Evolutionary conservation across 2,113 vertebrate species (phyloP).

Genomic region (Apistogramma diplotaenia): DNA sequence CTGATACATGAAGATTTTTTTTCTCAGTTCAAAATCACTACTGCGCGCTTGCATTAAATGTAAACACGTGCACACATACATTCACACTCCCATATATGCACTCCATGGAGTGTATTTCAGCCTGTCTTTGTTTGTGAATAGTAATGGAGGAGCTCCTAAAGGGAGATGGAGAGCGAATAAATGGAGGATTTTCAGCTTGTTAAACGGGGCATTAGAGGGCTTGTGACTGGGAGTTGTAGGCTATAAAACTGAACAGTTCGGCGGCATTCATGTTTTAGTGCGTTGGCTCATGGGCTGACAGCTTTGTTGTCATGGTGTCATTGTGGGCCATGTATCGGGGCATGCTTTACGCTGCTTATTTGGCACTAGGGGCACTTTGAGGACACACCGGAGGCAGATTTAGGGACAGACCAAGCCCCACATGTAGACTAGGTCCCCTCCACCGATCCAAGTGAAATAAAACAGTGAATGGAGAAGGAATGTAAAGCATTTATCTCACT

Average conservation of each 20-base stretch:
- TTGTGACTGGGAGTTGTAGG: constrained; percentile 72
- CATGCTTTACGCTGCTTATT: constrained; percentile 65
- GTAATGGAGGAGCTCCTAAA: constrained; percentile 60
- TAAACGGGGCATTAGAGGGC: constrained; percentile 75
- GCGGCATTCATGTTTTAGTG: constrained; percentile 73
- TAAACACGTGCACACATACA: constrained; percentile 15
- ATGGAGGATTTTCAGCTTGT: constrained; percentile 77
- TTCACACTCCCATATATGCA: neutral
- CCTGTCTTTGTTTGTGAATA: constrained; percentile 62
- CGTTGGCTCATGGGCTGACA: constrained; percentile 68
- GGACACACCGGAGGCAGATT: constrained; percentile 61
- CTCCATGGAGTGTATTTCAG: constrained; percentile 27
- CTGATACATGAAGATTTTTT: neutral
- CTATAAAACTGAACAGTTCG: constrained; percentile 72
- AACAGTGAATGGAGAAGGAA: constrained; percentile 34
- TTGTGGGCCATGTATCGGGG: constrained; percentile 55
- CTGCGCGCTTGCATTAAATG: neutral
- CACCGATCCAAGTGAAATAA: constrained; percentile 43
- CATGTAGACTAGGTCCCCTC: constrained; percentile 5
- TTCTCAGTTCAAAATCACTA: neutral
- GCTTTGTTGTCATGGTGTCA: constrained; percentile 67
- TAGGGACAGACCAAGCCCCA: constrained; percentile 35
- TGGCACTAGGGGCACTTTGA: constrained; percentile 62
- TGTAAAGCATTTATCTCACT: constrained; percentile 21
- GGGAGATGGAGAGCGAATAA: constrained; percentile 61